phyloP scores from a whole-genome alignment of 2,113 vertebrate species.

The Cephalopholis sonnerati region DNA sequence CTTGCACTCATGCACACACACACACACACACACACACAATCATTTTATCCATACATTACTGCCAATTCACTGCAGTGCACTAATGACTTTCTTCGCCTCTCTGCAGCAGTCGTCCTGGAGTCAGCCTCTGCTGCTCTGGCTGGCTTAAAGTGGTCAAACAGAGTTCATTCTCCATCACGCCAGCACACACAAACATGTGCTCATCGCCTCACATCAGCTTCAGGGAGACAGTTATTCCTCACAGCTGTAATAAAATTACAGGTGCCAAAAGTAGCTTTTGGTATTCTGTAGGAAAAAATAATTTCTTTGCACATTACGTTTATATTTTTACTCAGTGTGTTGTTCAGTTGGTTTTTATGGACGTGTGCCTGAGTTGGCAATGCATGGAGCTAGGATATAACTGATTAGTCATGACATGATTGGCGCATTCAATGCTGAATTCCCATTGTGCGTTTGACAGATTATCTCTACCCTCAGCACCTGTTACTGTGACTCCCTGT shows the following conservation, averaged over 20 bases:
- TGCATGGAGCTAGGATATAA: background rate
- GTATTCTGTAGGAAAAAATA: background rate
- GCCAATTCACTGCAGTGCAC: slow-evolving; percentile 54
- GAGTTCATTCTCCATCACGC: slow-evolving; percentile 41
- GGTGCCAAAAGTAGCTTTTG: background rate
- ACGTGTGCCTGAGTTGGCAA: background rate
- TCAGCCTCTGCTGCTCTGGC: slow-evolving; percentile 31
- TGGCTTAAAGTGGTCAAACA: slow-evolving; percentile 39
- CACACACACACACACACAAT: slow-evolving; percentile 9
- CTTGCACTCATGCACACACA: background rate
- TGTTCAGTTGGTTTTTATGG: background rate
- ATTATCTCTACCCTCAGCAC: slow-evolving; percentile 47
- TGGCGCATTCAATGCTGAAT: slow-evolving; percentile 11
- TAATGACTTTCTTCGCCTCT: slow-evolving; percentile 54
- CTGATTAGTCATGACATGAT: slow-evolving; percentile 39
- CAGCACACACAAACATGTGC: slow-evolving; percentile 11
- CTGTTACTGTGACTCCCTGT: slow-evolving; percentile 35
- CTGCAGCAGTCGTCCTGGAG: slow-evolving; percentile 40
- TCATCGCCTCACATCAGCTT: slow-evolving; percentile 15
- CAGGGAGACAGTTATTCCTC: background rate
- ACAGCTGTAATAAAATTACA: slow-evolving; percentile 7
- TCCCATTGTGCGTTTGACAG: slow-evolving; percentile 37
- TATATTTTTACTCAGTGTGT: background rate
- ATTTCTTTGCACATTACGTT: background rate
- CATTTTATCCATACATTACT: slow-evolving; percentile 32